Conservation (phyloP, 2,113 vertebrate genomes). For the Passer montanus region DNA sequence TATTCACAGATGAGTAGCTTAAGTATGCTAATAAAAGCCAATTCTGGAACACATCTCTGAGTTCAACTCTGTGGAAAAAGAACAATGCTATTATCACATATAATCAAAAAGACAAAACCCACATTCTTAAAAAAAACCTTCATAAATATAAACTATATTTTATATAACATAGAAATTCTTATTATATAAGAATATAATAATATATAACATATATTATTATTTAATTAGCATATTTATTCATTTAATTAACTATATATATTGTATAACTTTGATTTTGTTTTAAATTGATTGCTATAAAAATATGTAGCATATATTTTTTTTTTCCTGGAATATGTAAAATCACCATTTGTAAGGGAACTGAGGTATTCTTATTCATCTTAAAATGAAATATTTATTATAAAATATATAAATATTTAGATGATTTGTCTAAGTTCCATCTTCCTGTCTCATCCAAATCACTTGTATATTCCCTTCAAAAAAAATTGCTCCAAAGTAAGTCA, state of each 20-base stretch:
- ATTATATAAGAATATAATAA: too few species aligned
- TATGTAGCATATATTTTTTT: background rate
- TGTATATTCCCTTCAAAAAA: background rate
- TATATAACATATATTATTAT: too few species aligned
- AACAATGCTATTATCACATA: background rate
- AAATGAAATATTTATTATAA: background rate
- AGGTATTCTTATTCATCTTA: background rate
- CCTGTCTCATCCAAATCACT: background rate
- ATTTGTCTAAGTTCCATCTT: background rate
- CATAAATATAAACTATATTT: background rate
- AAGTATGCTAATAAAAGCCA: background rate
- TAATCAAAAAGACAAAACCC: rapidly evolving
- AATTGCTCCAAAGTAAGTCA: background rate
- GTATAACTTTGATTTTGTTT: background rate
- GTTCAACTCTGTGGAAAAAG: background rate
- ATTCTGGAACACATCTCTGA: background rate
- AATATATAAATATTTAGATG: background rate
- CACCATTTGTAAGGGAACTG: background rate
- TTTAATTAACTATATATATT: background rate
- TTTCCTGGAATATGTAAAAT: background rate
- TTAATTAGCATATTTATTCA: too few species aligned
- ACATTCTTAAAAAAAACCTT: background rate
- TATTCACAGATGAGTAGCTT: background rate
- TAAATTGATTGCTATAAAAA: background rate
- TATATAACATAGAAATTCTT: background rate